These are phyloP conservation scores for Drosophila tani DNA, from an alignment of 1,140 invertebrate species.

Conservation along the genomic window DNA sequence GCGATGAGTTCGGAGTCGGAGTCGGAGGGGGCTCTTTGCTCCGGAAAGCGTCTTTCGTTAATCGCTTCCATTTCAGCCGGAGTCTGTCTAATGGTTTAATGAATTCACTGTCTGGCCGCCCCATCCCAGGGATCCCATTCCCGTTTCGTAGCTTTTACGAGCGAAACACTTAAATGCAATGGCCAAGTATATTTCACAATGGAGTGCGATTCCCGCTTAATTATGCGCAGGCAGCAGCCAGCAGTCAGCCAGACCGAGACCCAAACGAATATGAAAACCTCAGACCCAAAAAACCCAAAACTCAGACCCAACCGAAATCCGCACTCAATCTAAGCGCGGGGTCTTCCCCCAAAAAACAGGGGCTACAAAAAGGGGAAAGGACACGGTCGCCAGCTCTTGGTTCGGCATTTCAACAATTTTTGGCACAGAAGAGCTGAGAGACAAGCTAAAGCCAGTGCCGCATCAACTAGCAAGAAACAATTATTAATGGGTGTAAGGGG, in stretches of 20 bases:
- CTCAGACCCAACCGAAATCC: conserved; percentile 17
- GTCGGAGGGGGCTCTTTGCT: conserved; percentile 2
- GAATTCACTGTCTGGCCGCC: conserved; percentile 44
- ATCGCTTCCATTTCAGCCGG: conserved; percentile 33
- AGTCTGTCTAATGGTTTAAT: conserved; percentile 67
- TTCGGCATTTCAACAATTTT: conserved; percentile 53
- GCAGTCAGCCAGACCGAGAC: conserved; percentile 15
- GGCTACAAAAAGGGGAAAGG: conserved; percentile 12
- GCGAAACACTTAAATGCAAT: conserved; percentile 62
- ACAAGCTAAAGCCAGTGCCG: conserved; percentile 51
- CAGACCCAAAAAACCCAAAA: conserved; percentile 1
- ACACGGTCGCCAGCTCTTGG: conserved; percentile 47
- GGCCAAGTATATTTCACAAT: conserved; percentile 52
- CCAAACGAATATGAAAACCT: conserved; percentile 15
- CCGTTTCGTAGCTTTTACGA: conserved; percentile 36
- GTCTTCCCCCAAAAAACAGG: conserved; percentile 7
- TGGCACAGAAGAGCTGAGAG: conserved; percentile 46
- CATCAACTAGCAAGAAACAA: conserved; percentile 59
- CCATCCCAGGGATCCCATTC: conserved; percentile 1
- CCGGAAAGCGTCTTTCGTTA: conserved; percentile 51
- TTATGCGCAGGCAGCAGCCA: conserved; percentile 62
- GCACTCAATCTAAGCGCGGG: conserved; percentile 23
- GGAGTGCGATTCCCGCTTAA: conserved; percentile 60
- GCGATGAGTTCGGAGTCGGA: background rate
- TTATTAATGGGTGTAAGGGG: conserved; percentile 39